Conservation (phyloP, 2,113 vertebrate species). For the Philantomba maxwellii region DNA sequence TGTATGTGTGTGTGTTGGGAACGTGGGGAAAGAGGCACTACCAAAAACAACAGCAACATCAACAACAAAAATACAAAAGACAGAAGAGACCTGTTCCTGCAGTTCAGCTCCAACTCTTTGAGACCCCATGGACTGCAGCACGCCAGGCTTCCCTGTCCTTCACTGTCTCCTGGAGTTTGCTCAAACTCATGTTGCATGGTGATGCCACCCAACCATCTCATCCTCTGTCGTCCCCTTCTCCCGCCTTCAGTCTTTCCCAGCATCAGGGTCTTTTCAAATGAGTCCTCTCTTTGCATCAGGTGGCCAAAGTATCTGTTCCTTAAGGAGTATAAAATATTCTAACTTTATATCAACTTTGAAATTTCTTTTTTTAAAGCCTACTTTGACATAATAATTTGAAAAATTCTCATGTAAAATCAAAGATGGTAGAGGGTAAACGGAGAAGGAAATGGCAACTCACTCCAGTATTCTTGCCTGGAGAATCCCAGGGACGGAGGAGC, state of each 20-base stretch:
- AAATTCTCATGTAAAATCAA: neutral
- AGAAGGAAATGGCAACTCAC: too few species aligned
- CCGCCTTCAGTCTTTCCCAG: neutral
- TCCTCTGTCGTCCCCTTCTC: neutral
- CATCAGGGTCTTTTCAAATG: neutral
- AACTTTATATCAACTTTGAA: neutral
- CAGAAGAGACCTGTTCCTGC: neutral
- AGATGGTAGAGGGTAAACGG: neutral
- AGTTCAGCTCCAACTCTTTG: neutral
- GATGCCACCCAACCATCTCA: neutral
- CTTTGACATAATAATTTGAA: neutral
- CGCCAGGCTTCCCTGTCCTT: neutral
- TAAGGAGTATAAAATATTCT: neutral
- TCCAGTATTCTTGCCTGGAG: too few species aligned
- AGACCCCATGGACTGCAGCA: neutral
- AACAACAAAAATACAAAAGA: neutral
- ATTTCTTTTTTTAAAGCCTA: neutral
- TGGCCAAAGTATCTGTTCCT: neutral
- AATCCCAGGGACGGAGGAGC: too few species aligned
- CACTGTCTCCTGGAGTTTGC: neutral
- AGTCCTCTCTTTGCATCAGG: neutral
- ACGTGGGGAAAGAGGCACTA: too few species aligned
- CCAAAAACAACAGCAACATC: too few species aligned
- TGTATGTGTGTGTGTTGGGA: too few species aligned
- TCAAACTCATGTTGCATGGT: neutral